Evolutionary conservation across 2,888 invertebrate species (phyloP).

Genomic region (Parascotia fuliginaria): DNA sequence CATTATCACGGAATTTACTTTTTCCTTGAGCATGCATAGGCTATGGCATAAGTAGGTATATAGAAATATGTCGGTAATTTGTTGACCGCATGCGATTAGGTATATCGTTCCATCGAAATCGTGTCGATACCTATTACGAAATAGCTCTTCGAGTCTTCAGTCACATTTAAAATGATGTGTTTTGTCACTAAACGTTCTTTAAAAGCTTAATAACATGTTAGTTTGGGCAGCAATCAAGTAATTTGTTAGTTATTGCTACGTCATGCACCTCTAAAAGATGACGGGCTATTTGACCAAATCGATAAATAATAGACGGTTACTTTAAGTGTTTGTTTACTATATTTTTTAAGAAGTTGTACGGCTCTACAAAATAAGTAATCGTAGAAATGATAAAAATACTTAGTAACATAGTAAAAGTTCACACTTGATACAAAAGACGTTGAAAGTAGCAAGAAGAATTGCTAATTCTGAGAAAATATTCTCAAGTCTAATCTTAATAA

Average conservation of each 20-base stretch:
- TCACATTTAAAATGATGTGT: constrained; percentile 36
- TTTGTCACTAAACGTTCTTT: constrained; percentile 65
- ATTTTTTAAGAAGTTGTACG: too few species aligned
- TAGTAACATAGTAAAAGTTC: neutral
- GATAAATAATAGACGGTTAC: constrained; percentile 54
- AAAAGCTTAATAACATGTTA: constrained; percentile 67
- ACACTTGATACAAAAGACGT: constrained; percentile 20
- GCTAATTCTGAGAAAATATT: constrained; percentile 36
- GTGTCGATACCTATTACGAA: constrained; percentile 27
- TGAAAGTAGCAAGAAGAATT: constrained; percentile 22
- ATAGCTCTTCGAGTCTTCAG: constrained; percentile 40
- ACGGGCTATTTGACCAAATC: constrained; percentile 48
- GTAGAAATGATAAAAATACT: too few species aligned
- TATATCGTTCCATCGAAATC: constrained; percentile 31
- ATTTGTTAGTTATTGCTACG: constrained; percentile 53
- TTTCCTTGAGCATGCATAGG: too few species aligned
- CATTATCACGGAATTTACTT: too few species aligned
- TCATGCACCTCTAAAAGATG: constrained; percentile 57
- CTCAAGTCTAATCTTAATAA: constrained; percentile 34
- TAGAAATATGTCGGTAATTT: neutral
- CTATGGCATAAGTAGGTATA: too few species aligned
- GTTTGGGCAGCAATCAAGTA: constrained; percentile 58
- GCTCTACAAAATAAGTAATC: too few species aligned
- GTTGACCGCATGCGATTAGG: constrained; percentile 27
- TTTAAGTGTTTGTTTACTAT: constrained; percentile 54